Evolutionary conservation across 1,140 invertebrate species (phyloP), one percentile per base, ranked within the genome.

Genomic region (Bombus turneri): DNA sequence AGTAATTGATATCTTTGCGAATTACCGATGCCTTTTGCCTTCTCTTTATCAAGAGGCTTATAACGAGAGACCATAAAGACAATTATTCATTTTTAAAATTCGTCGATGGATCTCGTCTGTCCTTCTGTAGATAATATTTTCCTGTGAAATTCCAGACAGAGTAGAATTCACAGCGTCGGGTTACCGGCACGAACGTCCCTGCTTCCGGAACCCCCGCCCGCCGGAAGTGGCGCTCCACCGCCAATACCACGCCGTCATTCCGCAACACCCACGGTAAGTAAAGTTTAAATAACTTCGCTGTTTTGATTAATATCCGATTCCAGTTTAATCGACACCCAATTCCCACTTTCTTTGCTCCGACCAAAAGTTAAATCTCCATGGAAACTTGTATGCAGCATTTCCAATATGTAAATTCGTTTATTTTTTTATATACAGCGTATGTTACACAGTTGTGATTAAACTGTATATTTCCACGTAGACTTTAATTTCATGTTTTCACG

Each of bases 181-280:
- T 87, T 95, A 69, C 93, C 93, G 37, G 86, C 88, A 18, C 91
- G 90, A 77, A 88, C 88, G 41, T 93, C 92, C 43, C 79, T 94
- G 15, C 87, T 94, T 86, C 86, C 88, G 83, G 91, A 94, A 87
- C 87, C 89, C 59, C 82, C 90, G 41, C 83, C 89, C 62, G 88
- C 85, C 43, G 93, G 87, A 87, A 91, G 85, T 77, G 81, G 85
- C 43, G 77, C 79, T 75, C 91, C 91, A 77, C 93, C 93, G 75
- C 92, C 93, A 68, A 92, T 94, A 88, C 93, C 94, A 43, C 93
- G 94, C 66, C 93, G 94, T 85, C 93, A 95, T 90, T 95, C 94
- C 31, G 93, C 92, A 37, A 93, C 93, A 39, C 93, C 93, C 12
- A 91, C 92, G 91, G 94, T 95, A 93, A 88, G 78, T 82, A 76